Base-by-base conservation (phyloP, 2,797 vertebrate species). In the Kryptopterus vitreolus region DNA sequence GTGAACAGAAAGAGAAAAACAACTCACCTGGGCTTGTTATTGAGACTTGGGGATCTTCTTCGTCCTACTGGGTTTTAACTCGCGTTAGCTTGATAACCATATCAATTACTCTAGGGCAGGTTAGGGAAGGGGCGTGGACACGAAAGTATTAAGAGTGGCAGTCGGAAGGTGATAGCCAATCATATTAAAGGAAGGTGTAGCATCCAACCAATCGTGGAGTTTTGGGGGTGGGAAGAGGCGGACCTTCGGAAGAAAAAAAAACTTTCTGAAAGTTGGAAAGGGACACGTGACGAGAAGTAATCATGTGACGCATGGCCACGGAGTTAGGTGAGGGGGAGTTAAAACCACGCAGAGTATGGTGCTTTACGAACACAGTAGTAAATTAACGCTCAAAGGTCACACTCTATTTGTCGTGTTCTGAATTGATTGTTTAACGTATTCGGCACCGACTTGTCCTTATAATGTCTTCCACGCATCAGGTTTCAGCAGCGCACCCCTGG, bases 241-340 rank as follows among this genome's bases (percentile, higher is more conserved):
- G 83, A 63, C 83, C 79, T 77, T 86, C 12, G 35, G 13, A 1
- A 8, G 3, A 43, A 87, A 84, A 82, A 91, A 89, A 89, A 83
- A 88, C 92, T 94, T 92, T 87, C 88, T 92, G 92, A 92, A 93
- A 93, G 90, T 91, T 90, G 90, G 92, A 89, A 84, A 80, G 22
- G 81, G 85, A 88, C 94, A 95, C 89, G 94, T 95, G 94, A 95
- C 75, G 80, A 29, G 31, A 55, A 35, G 26, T 52, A 79, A 89
- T 94, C 94, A 94, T 92, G 92, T 95, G 93, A 95, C 81, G 31
- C 82, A 26, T 65, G 72, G 50, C 6, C 35, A 53, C 26, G 15
- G 38, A 10, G 8, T n/a, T n/a, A n/a, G n/a, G n/a, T n/a, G 8
- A 10, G 38, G 38, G 38, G 8, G 38, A 80, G 68, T 2, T 52